These are phyloP conservation scores for Chymomyza amoena DNA, from an alignment of 2,888 invertebrate species.

Conservation along the genomic window DNA sequence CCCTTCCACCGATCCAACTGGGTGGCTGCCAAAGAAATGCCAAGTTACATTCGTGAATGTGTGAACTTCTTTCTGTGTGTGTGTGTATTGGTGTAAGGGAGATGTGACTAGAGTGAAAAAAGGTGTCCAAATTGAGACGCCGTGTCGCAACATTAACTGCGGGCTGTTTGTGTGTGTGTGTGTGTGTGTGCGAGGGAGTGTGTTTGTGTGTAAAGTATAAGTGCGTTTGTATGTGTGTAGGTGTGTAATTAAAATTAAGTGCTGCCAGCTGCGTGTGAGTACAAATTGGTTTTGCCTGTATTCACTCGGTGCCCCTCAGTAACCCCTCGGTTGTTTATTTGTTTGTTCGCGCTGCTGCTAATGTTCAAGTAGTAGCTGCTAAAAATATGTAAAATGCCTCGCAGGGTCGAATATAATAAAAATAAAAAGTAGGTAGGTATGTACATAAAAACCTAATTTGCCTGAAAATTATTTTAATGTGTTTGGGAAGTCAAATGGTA, in stretches of 20 bases:
- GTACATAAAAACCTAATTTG: neutral
- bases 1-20: neutral
- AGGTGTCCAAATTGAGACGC: constrained; percentile 71
- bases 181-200: too few species aligned
- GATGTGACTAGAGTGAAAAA: constrained; percentile 30
- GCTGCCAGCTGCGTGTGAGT: constrained; percentile 29
- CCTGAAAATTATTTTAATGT: neutral
- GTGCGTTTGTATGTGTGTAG: constrained; percentile 7
- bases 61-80: constrained; percentile 52
- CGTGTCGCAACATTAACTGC: constrained; percentile 67
- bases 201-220: neutral
- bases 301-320: too few species aligned
- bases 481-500: neutral
- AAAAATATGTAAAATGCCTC: neutral
- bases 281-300: constrained; percentile 68
- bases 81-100: constrained; percentile 11
- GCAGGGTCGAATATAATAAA: neutral
- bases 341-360: neutral
- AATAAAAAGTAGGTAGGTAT: neutral
- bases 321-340: neutral
- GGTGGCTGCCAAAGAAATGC: neutral
- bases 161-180: neutral
- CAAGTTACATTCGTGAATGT: neutral
- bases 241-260: constrained; percentile 73
- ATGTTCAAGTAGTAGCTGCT: neutral